phyloP scores from a whole-genome alignment of 2,797 vertebrate species.

The Malacoraja senta region DNA sequence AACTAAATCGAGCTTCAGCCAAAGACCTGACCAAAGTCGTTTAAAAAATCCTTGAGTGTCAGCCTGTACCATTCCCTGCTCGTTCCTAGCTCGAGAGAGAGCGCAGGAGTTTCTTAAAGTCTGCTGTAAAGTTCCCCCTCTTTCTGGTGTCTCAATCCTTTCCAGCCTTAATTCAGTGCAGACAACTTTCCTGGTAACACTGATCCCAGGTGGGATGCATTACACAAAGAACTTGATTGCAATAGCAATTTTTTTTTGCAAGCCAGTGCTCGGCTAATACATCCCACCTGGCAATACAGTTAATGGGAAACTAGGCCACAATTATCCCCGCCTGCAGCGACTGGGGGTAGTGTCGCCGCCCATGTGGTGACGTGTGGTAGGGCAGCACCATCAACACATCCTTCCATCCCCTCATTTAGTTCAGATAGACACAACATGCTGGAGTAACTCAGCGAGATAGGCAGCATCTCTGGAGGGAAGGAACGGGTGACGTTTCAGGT shows the following conservation, averaged over 20 bases:
- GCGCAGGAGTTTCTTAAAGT: not conserved
- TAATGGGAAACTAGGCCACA: not conserved
- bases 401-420: not conserved
- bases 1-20: too few relatives aligned
- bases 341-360: not conserved
- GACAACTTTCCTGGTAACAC: not conserved
- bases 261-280: constrained; percentile 4
- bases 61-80: not conserved
- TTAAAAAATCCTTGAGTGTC: not conserved
- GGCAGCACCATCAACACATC: not conserved
- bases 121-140: not conserved
- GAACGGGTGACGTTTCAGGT: too few relatives aligned
- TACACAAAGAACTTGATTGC: constrained; percentile 29
- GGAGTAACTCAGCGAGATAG: too few relatives aligned
- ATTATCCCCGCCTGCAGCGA: not conserved
- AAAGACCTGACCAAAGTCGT: not conserved
- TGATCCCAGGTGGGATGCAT: constrained; percentile 25
- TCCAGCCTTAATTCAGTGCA: not conserved
- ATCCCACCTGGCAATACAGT: not conserved
- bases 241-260: not conserved
- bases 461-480: too few relatives aligned
- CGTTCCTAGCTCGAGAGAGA: not conserved
- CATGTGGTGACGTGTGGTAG: not conserved
- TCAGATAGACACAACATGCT: too few relatives aligned
- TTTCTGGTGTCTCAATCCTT: not conserved